Conservation (phyloP, 2,797 vertebrate species). For the Muscicapa comitata region DNA sequence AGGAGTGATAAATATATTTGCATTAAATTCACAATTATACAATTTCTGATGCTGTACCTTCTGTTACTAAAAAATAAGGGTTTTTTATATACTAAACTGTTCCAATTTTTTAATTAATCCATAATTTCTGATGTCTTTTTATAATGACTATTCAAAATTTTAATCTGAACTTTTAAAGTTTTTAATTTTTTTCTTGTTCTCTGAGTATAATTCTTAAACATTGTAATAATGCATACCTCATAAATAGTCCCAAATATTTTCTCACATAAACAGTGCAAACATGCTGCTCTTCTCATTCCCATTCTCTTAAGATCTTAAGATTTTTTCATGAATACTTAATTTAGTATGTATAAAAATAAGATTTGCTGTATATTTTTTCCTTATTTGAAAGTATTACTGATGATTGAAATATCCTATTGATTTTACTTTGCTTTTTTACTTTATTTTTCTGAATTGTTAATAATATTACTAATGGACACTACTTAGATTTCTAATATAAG, state of each 20-base stretch:
- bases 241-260: background rate
- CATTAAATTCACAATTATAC: background rate
- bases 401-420: background rate
- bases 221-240: background rate
- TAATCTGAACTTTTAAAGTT: background rate
- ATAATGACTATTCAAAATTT: background rate
- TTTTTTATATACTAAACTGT: background rate
- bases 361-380: background rate
- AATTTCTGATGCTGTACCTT: background rate
- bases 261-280: background rate
- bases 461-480: background rate
- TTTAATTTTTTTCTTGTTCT: background rate
- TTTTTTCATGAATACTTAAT: background rate
- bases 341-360: background rate
- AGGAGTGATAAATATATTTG: background rate
- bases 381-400: background rate
- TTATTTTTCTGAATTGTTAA: background rate
- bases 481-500: background rate
- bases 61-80: background rate
- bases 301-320: background rate
- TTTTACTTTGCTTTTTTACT: background rate
- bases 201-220: background rate
- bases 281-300: background rate
- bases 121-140: background rate
- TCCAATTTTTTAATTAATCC: background rate